Conservation (phyloP, 2,888 invertebrate species). For the Salpingus planirostris region DNA sequence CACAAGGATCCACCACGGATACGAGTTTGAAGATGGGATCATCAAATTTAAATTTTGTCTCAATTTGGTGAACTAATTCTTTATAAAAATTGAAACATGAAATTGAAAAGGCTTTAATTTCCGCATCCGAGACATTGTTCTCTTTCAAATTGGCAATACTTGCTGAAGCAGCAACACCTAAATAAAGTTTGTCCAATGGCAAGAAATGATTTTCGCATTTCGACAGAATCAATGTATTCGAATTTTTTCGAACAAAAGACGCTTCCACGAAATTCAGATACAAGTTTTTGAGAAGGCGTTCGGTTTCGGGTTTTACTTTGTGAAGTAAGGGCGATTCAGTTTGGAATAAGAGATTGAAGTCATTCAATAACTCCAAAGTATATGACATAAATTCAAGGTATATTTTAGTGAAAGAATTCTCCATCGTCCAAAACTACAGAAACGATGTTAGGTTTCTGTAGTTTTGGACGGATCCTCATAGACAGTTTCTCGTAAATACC, state of each 20-base stretch:
- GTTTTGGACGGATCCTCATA: slow-evolving; percentile 23
- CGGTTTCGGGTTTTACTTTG: slow-evolving; percentile 16
- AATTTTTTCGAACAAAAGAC: slow-evolving; percentile 1
- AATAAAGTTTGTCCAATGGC: slow-evolving; percentile 5
- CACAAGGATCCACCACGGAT: slow-evolving; percentile 11
- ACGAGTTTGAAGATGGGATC: slow-evolving; percentile 17
- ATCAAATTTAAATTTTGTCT: slow-evolving; percentile 11
- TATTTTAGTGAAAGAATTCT: slow-evolving; percentile 22
- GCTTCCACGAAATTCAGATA: background rate
- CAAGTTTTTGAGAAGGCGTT: slow-evolving; percentile 3
- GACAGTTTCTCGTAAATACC: slow-evolving; percentile 21
- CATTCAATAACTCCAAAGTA: slow-evolving; percentile 17
- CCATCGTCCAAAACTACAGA: slow-evolving; percentile 12
- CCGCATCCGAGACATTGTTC: background rate
- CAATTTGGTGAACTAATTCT: too few relatives aligned
- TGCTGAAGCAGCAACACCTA: slow-evolving; percentile 5
- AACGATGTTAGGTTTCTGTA: slow-evolving; percentile 10
- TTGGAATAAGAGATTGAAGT: slow-evolving; percentile 24
- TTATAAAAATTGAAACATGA: slow-evolving; percentile 11
- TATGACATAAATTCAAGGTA: slow-evolving; percentile 26
- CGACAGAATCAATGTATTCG: too few relatives aligned
- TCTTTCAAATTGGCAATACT: slow-evolving; percentile 3
- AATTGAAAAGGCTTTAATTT: too few relatives aligned
- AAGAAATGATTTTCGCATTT: too few relatives aligned
- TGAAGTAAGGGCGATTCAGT: slow-evolving; percentile 17